Percentiles rank a stretch among this genome's conserved stretches.
phyloP scores from a whole-genome alignment of 2,888 invertebrate genomes.

The Muschampia plurimacula region DNA sequence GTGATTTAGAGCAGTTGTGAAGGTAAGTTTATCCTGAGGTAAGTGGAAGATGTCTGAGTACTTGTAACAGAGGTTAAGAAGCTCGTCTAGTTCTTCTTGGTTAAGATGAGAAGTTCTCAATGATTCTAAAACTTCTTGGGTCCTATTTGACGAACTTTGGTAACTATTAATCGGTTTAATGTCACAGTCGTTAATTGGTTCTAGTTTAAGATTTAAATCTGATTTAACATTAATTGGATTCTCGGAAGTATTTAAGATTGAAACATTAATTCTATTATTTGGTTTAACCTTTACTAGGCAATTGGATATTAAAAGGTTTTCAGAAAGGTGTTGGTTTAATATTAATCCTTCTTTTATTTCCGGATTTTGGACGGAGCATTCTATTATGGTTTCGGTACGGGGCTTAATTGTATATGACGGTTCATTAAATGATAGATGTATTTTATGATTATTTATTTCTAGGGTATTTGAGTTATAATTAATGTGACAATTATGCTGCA shows the following conservation, averaged over 20 bases:
- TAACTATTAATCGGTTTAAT: too few relatives aligned
- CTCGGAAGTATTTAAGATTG: background rate
- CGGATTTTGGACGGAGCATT: slow-evolving; percentile 3
- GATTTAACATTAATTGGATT: background rate
- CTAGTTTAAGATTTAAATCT: background rate
- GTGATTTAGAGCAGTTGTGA: background rate
- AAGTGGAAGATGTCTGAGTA: slow-evolving; percentile 1
- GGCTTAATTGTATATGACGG: background rate
- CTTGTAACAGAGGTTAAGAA: background rate
- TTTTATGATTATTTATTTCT: background rate
- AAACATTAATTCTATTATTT: slow-evolving; percentile 7
- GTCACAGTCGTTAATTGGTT: too few relatives aligned
- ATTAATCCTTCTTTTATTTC: slow-evolving; percentile 3
- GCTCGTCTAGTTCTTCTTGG: background rate
- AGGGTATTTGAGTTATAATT: background rate
- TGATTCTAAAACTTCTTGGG: background rate
- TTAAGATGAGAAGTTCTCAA: background rate
- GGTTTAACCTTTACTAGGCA: background rate
- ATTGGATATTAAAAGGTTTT: background rate
- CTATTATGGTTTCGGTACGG: background rate
- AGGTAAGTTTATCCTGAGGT: background rate
- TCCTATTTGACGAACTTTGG: background rate
- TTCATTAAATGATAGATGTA: background rate
- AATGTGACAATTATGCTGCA: slow-evolving; percentile 21
- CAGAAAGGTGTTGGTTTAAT: background rate